phyloP scores from a whole-genome alignment of 1,140 invertebrate genomes.

The Varroa destructor region DNA sequence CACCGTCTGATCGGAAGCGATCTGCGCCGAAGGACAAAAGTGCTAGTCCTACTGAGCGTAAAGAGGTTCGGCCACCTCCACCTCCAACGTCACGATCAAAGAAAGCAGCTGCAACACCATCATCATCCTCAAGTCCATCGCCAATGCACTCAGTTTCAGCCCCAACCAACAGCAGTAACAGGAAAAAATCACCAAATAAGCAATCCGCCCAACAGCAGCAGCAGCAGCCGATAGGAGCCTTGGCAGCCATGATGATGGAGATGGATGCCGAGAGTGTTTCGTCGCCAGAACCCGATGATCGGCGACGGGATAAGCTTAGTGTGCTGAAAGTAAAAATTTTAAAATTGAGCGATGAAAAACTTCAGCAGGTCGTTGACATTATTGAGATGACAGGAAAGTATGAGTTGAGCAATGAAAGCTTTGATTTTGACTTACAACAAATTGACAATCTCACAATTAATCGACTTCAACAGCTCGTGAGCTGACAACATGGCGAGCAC shows the following conservation, averaged over 20 bases:
- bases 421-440: neutral
- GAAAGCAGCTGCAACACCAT: no score
- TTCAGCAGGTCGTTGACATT: conserved; percentile 13
- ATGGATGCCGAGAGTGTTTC: conserved; percentile 19
- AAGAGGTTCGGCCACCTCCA: no score
- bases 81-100: no score
- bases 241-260: conserved; percentile 1
- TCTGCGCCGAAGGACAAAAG: no score
- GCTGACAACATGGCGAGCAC: neutral
- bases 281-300: conserved; percentile 6
- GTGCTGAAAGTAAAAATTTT: conserved; percentile 11
- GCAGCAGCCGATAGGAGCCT: neutral
- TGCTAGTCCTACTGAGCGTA: no score
- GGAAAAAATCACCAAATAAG: no score
- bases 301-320: neutral
- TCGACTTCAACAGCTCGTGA: conserved; percentile 12
- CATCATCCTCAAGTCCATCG: no score
- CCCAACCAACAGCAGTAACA: neutral
- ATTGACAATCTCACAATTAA: neutral
- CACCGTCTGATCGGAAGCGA: no score
- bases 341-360: conserved; percentile 8
- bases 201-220: no score
- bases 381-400: conserved; percentile 6
- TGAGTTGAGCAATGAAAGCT: neutral
- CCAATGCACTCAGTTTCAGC: no score